Evolutionary conservation across 2,113 vertebrate genomes (phyloP).

Genomic region (Lophius piscatorius): DNA sequence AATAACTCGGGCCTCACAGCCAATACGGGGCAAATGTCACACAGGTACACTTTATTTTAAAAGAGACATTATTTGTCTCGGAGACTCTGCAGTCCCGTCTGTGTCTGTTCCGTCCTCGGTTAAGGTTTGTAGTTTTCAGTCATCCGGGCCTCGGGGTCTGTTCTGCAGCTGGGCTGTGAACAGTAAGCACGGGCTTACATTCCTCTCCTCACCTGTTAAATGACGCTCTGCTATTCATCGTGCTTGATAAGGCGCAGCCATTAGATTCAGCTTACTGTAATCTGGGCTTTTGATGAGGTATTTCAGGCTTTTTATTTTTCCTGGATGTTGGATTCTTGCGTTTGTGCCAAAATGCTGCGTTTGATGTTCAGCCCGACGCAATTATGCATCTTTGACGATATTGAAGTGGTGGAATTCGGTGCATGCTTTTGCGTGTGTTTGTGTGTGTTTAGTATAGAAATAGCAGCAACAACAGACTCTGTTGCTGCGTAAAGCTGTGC

Average conservation of each 20-base stretch:
- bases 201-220: conserved; percentile 66
- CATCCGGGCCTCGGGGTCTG: conserved; percentile 36
- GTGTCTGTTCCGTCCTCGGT: conserved; percentile 9
- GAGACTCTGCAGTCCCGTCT: conserved; percentile 9
- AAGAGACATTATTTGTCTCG: no score
- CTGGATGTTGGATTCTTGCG: conserved; percentile 55
- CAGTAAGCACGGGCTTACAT: conserved; percentile 41
- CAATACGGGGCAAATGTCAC: neutral
- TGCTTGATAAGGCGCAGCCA: conserved; percentile 55
- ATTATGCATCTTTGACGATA: conserved; percentile 39
- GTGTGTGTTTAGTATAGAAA: conserved; percentile 20
- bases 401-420: conserved; percentile 45
- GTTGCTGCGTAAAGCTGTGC: neutral
- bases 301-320: conserved; percentile 59
- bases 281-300: conserved; percentile 67
- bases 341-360: conserved; percentile 52
- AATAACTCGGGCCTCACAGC: conserved; percentile 2
- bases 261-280: conserved; percentile 64
- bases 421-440: conserved; percentile 34
- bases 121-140: conserved; percentile 43
- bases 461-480: conserved; percentile 8
- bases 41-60: no score
- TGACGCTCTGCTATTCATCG: conserved; percentile 54
- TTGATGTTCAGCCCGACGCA: conserved; percentile 62
- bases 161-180: conserved; percentile 55